Base-by-base conservation (phyloP, 2,797 vertebrate species). In the Alfaro cultratus region DNA sequence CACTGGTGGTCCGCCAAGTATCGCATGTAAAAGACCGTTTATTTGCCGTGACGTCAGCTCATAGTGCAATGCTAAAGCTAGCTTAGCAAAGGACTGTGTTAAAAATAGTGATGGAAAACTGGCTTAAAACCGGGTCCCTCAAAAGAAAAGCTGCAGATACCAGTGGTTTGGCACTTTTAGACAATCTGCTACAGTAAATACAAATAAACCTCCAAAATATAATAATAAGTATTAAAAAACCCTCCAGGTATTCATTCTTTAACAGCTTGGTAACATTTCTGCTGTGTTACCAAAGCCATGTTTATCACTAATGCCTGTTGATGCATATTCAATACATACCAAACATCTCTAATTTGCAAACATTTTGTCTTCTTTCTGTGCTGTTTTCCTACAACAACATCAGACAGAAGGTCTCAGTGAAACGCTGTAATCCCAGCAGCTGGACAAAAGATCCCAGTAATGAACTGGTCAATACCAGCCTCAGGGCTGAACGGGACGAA, bases 401-500 rank as follows among this genome's bases (percentile, higher is more conserved):
- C 83, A 83, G 84, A 86, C 80, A 36, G 46, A 45, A 26, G 70
- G 73, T 13, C 91, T 88, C 53, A 75, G 82, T 79, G 90, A 93
- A 91, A 87, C 41, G 75, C 88, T 85, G 85, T 90, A 89, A 93
- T 92, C 90, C 91, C 90, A 91, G 90, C 83, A 80, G 83, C 81
- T 80, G 90, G 91, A 93, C 88, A 88, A 90, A 93, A 91, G 86
- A 87, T 91, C 80, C 71, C 0, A 80, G 88, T 91, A 91, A 90
- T 80, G 88, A 83, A 71, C 78, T 71, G 89, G 89, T 93, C 89
- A 89, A 94, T 94, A 88, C 34, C 47, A 80, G 82, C 91, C 87
- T 88, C n/a, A 0, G 81, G 90, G 86, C 85, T 81, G 85, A 86
- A 87, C 82, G 86, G 81, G 83, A 89, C 77, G 47, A 39, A 6